Conservation (phyloP, 92 coral and sea anemone genomes). For the Siderastrea siderea region DNA sequence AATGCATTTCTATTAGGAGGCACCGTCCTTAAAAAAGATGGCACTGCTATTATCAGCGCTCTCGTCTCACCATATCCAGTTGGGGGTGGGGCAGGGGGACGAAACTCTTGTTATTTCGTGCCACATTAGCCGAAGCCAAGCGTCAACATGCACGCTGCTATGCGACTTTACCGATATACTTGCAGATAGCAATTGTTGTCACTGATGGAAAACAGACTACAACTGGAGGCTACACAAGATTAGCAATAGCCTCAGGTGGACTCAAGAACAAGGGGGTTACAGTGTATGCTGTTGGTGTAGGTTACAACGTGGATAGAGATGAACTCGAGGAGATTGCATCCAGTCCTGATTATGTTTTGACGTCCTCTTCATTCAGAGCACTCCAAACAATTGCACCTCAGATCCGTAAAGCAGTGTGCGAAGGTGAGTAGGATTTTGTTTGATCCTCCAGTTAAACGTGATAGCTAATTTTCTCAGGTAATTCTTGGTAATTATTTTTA, state of each 20-base stretch:
- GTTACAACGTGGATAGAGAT: slow-evolving; percentile 21
- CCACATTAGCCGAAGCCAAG: no score
- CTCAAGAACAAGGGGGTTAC: slow-evolving; percentile 56
- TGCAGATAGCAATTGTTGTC: slow-evolving; percentile 66
- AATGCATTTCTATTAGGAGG: no score
- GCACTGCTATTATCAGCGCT: no score
- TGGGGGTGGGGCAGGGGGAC: no score
- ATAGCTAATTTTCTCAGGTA: no score
- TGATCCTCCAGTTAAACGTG: no score
- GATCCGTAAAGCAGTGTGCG: slow-evolving; percentile 41
- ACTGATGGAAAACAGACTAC: slow-evolving; percentile 78
- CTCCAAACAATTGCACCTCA: slow-evolving; percentile 30
- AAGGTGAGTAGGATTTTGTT: slow-evolving; percentile 2
- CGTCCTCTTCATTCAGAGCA: slow-evolving; percentile 48
- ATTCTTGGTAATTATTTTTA: no score
- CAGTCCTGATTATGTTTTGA: slow-evolving; percentile 12
- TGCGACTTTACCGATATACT: no score
- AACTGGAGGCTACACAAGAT: slow-evolving; percentile 40
- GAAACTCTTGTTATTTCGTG: no score
- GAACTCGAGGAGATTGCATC: slow-evolving; percentile 74
- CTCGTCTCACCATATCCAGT: no score
- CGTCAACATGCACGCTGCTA: no score
- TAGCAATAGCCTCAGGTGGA: slow-evolving; percentile 64
- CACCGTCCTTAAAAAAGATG: no score
- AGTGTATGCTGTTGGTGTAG: slow-evolving; percentile 72